Conservation (phyloP, 2,888 invertebrate genomes). For the Agrochola circellaris region DNA sequence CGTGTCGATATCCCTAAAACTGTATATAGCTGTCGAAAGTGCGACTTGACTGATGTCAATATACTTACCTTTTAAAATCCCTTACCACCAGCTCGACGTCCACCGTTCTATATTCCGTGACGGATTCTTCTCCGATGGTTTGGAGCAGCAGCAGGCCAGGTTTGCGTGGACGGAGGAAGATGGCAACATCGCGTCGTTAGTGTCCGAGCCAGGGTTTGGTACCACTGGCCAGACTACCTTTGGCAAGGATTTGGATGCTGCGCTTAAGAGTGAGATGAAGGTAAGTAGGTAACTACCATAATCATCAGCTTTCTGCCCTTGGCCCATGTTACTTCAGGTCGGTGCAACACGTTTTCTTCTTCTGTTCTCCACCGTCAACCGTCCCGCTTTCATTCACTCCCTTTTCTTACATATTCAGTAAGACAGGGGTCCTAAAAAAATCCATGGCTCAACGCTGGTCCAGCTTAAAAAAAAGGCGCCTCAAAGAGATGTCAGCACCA, state of each 20-base stretch:
- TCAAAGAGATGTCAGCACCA: too few relatives aligned
- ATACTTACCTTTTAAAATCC: not conserved
- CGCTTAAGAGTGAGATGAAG: conserved; percentile 82
- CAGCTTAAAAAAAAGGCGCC: too few relatives aligned
- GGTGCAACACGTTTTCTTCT: not conserved
- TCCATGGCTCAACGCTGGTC: too few relatives aligned
- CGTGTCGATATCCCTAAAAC: too few relatives aligned
- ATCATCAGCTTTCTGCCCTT: too few relatives aligned
- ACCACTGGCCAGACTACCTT: conserved; percentile 84
- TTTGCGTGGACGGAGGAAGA: conserved; percentile 89
- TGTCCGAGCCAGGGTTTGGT: conserved; percentile 86
- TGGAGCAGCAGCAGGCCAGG: conserved; percentile 81
- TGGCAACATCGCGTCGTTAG: conserved; percentile 84
- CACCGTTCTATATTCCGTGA: conserved; percentile 82
- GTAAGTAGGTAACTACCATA: conserved; percentile 58
- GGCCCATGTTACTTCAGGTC: not conserved
- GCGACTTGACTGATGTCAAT: not conserved
- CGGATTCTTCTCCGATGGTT: conserved; percentile 81
- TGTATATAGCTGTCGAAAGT: too few relatives aligned
- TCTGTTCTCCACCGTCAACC: not conserved
- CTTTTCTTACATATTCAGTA: not conserved
- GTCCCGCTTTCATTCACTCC: not conserved
- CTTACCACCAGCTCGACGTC: conserved; percentile 72
- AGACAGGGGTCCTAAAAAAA: too few relatives aligned
- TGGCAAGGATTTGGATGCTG: conserved; percentile 83